Percentiles rank a stretch among this genome's conserved stretches.
Conservation (phyloP, 2,888 invertebrate species). For the Electrophaes corylata region DNA sequence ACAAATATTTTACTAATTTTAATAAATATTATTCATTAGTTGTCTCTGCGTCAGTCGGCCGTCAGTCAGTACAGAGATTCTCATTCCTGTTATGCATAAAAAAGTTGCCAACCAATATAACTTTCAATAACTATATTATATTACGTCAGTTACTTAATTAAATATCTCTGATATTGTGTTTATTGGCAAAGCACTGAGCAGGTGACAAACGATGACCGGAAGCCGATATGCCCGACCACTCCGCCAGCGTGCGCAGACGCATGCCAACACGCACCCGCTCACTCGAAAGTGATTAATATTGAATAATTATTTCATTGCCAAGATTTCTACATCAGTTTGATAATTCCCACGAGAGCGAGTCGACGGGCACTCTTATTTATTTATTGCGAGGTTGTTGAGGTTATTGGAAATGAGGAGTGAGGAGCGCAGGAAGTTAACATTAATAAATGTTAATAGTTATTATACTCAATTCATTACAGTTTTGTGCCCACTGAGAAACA, state of each 20-base stretch:
- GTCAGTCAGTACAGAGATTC: no score
- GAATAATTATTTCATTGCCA: conserved; percentile 10
- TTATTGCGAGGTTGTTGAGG: neutral
- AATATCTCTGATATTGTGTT: neutral
- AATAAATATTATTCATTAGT: no score
- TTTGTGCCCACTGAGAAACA: neutral
- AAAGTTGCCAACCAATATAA: no score
- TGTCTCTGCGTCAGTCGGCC: no score
- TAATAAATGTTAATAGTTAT: conserved; percentile 6
- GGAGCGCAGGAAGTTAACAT: neutral
- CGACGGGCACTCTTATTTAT: conserved; percentile 3
- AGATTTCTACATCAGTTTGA: conserved; percentile 3
- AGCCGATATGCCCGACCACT: conserved; percentile 9
- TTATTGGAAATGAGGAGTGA: neutral
- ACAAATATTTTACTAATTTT: no score
- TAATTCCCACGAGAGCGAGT: conserved; percentile 11
- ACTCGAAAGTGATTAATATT: conserved; percentile 3
- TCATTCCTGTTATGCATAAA: no score
- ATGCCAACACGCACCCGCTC: conserved; percentile 6
- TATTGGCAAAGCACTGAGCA: neutral
- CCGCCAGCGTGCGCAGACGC: neutral
- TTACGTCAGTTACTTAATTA: neutral
- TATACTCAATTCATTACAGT: neutral
- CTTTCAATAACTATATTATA: no score
- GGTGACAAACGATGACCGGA: conserved; percentile 13